Conservation (phyloP, 1,140 invertebrate genomes). For the Drosophila pseudoobscura region DNA sequence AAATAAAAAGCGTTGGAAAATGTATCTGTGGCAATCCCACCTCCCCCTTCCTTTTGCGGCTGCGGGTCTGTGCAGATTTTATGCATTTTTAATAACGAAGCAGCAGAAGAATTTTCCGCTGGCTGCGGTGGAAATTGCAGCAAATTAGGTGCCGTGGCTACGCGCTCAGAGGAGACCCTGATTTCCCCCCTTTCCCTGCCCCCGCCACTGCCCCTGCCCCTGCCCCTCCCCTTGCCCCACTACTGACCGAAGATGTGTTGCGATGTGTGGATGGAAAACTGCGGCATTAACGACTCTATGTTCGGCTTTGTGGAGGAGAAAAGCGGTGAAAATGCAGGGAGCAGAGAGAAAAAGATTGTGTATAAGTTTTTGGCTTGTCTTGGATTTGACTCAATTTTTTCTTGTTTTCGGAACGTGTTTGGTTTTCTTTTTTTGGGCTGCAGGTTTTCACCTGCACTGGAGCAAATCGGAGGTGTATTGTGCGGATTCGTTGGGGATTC, state of each 20-base stretch:
- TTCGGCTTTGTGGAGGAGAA: slow-evolving; percentile 36
- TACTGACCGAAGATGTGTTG: slow-evolving; percentile 9
- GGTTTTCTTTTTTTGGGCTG: slow-evolving; percentile 21
- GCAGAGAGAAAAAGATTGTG: slow-evolving; percentile 40
- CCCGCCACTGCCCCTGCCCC: background rate
- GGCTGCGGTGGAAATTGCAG: slow-evolving; percentile 69
- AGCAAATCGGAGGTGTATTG: slow-evolving; percentile 15
- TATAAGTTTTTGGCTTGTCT: slow-evolving; percentile 25
- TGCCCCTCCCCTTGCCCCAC: slow-evolving; percentile 1
- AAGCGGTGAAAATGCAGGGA: slow-evolving; percentile 1
- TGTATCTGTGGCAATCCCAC: slow-evolving; percentile 7
- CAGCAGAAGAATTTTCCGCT: slow-evolving; percentile 43
- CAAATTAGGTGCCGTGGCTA: slow-evolving; percentile 68
- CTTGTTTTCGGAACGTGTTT: slow-evolving; percentile 22
- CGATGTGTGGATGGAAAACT: slow-evolving; percentile 49
- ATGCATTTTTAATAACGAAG: slow-evolving; percentile 71
- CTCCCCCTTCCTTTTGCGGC: slow-evolving; percentile 20
- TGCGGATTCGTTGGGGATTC: no score
- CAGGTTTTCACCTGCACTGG: slow-evolving; percentile 46
- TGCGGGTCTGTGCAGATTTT: slow-evolving; percentile 33
- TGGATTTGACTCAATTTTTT: slow-evolving; percentile 49
- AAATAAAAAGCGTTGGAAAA: background rate
- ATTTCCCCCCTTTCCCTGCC: slow-evolving; percentile 9
- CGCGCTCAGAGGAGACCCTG: slow-evolving; percentile 27
- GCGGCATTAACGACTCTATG: slow-evolving; percentile 65